Conservation (phyloP, 2,113 vertebrate species). For the Psittacula cyanocephala region DNA sequence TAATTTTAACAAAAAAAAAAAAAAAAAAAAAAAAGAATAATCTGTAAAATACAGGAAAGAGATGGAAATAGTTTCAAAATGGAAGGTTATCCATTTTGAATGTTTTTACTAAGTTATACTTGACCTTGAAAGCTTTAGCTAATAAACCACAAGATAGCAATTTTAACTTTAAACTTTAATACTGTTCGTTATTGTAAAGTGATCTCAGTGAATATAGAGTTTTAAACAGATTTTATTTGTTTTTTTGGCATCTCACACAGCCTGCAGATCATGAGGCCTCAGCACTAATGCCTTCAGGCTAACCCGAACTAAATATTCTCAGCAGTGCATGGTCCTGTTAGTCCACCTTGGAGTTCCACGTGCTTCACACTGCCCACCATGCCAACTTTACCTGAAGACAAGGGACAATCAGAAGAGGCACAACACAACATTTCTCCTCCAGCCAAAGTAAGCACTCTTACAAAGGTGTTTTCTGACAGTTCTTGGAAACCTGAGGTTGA, state of each 20-base stretch:
- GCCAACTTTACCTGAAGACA: constrained; percentile 91
- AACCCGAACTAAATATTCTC: constrained; percentile 51
- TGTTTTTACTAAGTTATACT: constrained; percentile 12
- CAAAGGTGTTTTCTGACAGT: neutral
- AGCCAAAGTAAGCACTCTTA: constrained; percentile 73
- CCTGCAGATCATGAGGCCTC: constrained; percentile 68
- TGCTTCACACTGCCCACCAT: constrained; percentile 75
- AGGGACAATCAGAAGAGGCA: constrained; percentile 85
- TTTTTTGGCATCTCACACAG: constrained; percentile 73
- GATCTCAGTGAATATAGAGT: constrained; percentile 33
- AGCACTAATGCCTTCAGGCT: constrained; percentile 58
- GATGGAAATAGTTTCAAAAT: neutral
- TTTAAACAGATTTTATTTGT: constrained; percentile 71
- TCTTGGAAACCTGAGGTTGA: neutral
- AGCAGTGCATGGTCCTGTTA: constrained; percentile 52
- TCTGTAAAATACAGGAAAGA: neutral
- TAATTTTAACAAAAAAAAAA: neutral
- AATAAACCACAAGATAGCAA: constrained; percentile 48
- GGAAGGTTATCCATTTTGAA: neutral
- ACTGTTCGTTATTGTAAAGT: constrained; percentile 56
- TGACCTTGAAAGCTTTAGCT: constrained; percentile 39
- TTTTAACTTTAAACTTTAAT: constrained; percentile 56
- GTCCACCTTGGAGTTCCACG: constrained; percentile 26
- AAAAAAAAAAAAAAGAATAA: neutral
- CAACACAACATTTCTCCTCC: constrained; percentile 77